Evolutionary conservation across 2,113 vertebrate species (phyloP).

Genomic region (Microcebus griseorufus): DNA sequence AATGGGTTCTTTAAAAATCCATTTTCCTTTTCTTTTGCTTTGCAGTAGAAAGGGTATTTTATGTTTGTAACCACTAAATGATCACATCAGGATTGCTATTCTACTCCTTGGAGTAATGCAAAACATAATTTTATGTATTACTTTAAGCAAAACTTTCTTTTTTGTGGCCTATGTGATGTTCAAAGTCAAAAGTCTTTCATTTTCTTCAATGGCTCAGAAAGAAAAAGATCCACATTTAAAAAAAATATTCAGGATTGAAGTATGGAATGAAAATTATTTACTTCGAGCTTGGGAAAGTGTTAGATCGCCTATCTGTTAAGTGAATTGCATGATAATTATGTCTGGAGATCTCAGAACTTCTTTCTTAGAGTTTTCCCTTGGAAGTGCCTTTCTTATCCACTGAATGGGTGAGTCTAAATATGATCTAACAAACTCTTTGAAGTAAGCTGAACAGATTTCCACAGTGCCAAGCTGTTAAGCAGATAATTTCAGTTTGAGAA

Average conservation of each 20-base stretch:
- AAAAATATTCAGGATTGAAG: neutral
- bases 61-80: conserved; percentile 10
- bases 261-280: conserved; percentile 10
- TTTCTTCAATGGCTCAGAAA: conserved; percentile 15
- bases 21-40: neutral
- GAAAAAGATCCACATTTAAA: neutral
- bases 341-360: neutral
- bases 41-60: neutral
- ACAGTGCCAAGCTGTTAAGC: neutral
- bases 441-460: neutral
- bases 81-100: neutral
- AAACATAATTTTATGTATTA: conserved; percentile 42
- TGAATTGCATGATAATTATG: neutral
- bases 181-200: conserved; percentile 52
- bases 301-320: neutral
- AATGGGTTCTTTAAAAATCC: conserved; percentile 23
- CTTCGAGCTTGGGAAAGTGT: neutral
- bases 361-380: neutral
- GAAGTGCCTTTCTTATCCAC: neutral
- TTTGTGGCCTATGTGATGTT: conserved; percentile 52
- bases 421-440: neutral
- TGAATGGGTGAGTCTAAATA: neutral
- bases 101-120: neutral
- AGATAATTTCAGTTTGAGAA: neutral
- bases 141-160: conserved; percentile 42